A percentile compares a stretch with the other conserved stretches of the same genome.
These are phyloP conservation scores for Addax nasomaculatus DNA, from an alignment of 2,113 vertebrate species.

Conservation along the genomic window DNA sequence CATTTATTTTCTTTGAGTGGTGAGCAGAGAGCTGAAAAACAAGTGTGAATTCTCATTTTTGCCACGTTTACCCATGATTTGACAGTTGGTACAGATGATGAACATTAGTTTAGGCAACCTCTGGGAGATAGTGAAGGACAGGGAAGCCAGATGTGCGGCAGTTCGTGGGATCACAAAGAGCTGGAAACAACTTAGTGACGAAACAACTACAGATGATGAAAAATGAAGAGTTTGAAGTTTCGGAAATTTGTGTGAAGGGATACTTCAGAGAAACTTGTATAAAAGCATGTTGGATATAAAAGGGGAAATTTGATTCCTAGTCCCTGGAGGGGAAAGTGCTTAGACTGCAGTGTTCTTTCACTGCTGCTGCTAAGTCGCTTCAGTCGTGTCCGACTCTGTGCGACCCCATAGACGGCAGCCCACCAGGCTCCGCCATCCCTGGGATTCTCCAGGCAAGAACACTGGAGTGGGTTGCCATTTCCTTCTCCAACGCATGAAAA, in stretches of 20 bases:
- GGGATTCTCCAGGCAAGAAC: no score
- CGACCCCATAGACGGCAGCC: no score
- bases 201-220: slow-evolving; percentile 2
- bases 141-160: background rate
- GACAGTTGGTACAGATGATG: slow-evolving; percentile 21
- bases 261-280: background rate
- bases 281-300: background rate
- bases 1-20: background rate
- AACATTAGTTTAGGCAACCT: background rate
- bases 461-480: no score
- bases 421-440: fast-evolving
- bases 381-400: no score
- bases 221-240: slow-evolving; percentile 24
- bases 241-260: background rate
- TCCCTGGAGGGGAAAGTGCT: background rate
- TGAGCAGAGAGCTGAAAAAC: background rate
- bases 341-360: background rate
- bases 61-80: background rate
- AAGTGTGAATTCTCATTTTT: background rate
- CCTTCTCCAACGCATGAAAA: no score
- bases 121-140: background rate
- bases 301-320: slow-evolving; percentile 13
- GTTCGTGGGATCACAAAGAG: background rate
- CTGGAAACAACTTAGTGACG: background rate
- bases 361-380: no score